A percentile compares a stretch with the other conserved stretches of the same genome.
phyloP scores from a whole-genome alignment of 1,140 invertebrate species.

The Melipona quadrifasciata region DNA sequence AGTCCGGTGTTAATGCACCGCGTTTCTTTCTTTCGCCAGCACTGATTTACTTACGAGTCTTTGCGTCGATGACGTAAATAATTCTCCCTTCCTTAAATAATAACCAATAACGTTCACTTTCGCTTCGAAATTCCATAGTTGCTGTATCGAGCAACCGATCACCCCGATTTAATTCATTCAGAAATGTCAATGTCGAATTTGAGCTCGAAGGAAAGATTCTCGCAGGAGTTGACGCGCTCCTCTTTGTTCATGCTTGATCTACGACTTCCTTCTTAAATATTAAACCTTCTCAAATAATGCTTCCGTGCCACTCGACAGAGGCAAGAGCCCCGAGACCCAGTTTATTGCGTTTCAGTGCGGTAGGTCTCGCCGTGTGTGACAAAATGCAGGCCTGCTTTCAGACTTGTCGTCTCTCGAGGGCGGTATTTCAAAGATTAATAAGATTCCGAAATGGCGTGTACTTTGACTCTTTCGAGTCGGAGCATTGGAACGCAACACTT shows the following conservation, averaged over 20 bases:
- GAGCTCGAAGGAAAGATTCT: too few relatives aligned
- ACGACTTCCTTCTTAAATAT: constrained; percentile 12
- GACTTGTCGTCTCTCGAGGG: too few relatives aligned
- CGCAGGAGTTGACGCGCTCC: too few relatives aligned
- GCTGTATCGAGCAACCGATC: not conserved
- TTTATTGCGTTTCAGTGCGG: constrained; percentile 25
- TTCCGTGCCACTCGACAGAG: not conserved
- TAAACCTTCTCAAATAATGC: constrained; percentile 7
- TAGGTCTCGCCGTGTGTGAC: constrained; percentile 10
- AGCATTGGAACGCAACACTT: not conserved
- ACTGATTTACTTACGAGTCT: not conserved
- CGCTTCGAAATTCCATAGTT: not conserved
- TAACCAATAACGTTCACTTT: not conserved
- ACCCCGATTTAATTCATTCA: not conserved
- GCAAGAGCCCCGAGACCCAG: too few relatives aligned
- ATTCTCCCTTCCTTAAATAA: not conserved
- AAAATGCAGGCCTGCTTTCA: constrained; percentile 4
- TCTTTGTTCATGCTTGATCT: not conserved
- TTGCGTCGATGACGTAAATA: not conserved
- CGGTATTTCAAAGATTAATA: constrained; percentile 9
- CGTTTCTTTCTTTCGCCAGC: not conserved
- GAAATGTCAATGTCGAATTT: not conserved
- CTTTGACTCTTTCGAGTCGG: not conserved
- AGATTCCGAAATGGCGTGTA: not conserved
- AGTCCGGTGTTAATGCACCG: constrained; percentile 40